Percentiles rank a stretch among this genome's conserved stretches.
These are phyloP conservation scores for Microcebus murinus DNA, from an alignment of 2,113 vertebrate genomes.

Conservation along the genomic window DNA sequence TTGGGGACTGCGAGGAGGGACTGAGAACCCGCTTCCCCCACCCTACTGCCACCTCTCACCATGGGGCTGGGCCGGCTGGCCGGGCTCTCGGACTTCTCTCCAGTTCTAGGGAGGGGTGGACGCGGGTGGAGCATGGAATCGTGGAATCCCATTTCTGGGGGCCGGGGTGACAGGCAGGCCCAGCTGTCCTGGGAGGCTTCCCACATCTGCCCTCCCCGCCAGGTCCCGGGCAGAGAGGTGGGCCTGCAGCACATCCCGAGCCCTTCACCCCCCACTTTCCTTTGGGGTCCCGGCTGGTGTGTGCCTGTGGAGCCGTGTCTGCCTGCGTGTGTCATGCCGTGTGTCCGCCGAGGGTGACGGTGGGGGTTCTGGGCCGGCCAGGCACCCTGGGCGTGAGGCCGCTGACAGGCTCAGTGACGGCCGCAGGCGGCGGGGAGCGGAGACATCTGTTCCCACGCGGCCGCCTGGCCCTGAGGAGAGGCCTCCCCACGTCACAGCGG, in stretches of 20 bases:
- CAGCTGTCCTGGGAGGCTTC: constrained; percentile 69
- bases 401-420: constrained; percentile 77
- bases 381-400: constrained; percentile 76
- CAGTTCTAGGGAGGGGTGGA: neutral
- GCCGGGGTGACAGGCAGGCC: constrained; percentile 75
- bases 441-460: constrained; percentile 81
- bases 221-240: constrained; percentile 45
- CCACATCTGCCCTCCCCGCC: constrained; percentile 57
- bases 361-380: constrained; percentile 51
- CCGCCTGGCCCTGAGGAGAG: constrained; percentile 55
- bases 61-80: neutral
- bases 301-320: neutral
- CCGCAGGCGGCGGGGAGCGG: constrained; percentile 69
- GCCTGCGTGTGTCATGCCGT: constrained; percentile 19
- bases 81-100: neutral
- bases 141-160: constrained; percentile 52
- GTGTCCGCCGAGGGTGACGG: neutral
- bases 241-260: constrained; percentile 11
- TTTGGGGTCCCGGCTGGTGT: neutral
- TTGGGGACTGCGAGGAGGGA: neutral
- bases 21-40: neutral
- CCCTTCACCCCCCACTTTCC: constrained; percentile 56
- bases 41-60: neutral
- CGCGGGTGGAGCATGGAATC: neutral
- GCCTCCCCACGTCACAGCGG: constrained; percentile 21